Evolutionary conservation across 2,797 vertebrate genomes (phyloP).

Genomic region (Sebastes taczanowskii): DNA sequence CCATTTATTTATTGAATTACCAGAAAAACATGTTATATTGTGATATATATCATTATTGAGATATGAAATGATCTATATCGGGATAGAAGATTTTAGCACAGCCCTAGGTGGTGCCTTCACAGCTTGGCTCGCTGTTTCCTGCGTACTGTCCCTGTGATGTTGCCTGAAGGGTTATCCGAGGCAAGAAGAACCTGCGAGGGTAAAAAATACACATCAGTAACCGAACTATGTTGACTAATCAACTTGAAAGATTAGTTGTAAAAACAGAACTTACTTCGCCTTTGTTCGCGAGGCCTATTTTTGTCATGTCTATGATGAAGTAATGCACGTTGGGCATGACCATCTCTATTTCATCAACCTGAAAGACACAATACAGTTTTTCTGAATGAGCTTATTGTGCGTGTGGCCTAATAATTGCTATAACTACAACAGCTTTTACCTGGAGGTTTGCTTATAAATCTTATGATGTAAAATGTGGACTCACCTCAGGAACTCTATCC

Average conservation of each 20-base stretch:
- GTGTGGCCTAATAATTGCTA: not conserved
- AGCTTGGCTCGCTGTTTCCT: slow-evolving; percentile 80
- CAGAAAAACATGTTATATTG: too few species aligned
- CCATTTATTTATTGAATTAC: too few species aligned
- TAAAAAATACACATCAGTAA: not conserved
- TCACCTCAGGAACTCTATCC: slow-evolving; percentile 86
- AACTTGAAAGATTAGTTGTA: not conserved
- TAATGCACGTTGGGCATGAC: slow-evolving; percentile 95
- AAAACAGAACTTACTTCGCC: slow-evolving; percentile 86
- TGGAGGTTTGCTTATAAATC: not conserved
- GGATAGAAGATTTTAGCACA: too few species aligned
- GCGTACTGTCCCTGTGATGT: slow-evolving; percentile 90
- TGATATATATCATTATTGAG: too few species aligned
- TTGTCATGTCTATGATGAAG: slow-evolving; percentile 91
- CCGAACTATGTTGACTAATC: not conserved
- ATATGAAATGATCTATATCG: too few species aligned
- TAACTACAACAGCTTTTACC: not conserved
- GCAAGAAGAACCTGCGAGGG: slow-evolving; percentile 88
- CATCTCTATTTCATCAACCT: slow-evolving; percentile 94
- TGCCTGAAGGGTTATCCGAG: slow-evolving; percentile 91
- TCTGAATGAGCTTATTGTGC: not conserved
- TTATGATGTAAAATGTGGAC: not conserved
- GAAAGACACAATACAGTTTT: slow-evolving; percentile 49
- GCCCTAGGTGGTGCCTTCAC: slow-evolving; percentile 40
- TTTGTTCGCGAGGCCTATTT: slow-evolving; percentile 90